phyloP scores from a whole-genome alignment of 2,888 invertebrate species.

The Linhomoeus sp. region DNA sequence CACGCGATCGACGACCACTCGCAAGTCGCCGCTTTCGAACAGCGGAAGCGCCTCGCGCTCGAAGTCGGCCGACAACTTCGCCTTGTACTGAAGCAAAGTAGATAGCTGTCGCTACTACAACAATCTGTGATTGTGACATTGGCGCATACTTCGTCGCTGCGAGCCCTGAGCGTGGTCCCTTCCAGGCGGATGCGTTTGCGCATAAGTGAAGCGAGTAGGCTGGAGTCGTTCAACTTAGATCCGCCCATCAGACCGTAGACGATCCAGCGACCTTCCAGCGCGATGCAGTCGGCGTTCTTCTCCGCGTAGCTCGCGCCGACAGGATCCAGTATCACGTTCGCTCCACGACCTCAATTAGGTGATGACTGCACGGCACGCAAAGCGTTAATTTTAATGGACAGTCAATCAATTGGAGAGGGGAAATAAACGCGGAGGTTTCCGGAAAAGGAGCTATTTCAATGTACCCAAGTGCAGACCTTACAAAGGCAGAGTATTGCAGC shows the following conservation, averaged over 20 bases:
- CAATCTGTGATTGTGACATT: neutral
- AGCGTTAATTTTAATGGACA: too few relatives aligned
- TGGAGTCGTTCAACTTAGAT: slow-evolving; percentile 18
- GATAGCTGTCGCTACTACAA: neutral
- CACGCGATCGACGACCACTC: neutral
- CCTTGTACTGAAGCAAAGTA: slow-evolving; percentile 25
- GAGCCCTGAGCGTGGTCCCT: slow-evolving; percentile 22
- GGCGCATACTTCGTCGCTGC: slow-evolving; percentile 19
- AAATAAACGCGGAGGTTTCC: too few relatives aligned
- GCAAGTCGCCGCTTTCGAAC: slow-evolving; percentile 1
- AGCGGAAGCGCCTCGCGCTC: slow-evolving; percentile 1
- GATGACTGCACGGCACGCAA: neutral
- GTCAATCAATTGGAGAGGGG: neutral
- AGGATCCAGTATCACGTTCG: slow-evolving; percentile 30
- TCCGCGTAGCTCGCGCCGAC: slow-evolving; percentile 29
- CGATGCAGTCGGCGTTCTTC: slow-evolving; percentile 24
- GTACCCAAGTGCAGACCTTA: too few relatives aligned
- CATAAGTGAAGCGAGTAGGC: slow-evolving; percentile 19
- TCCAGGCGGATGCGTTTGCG: slow-evolving; percentile 23
- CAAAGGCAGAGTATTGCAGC: too few relatives aligned
- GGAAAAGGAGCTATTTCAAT: too few relatives aligned
- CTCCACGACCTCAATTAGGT: slow-evolving; percentile 16
- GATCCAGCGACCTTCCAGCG: slow-evolving; percentile 29
- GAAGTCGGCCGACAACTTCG: slow-evolving; percentile 21
- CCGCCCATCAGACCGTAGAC: slow-evolving; percentile 30